Conservation (phyloP, 2,888 invertebrate species). For the Acrobasis repandana region DNA sequence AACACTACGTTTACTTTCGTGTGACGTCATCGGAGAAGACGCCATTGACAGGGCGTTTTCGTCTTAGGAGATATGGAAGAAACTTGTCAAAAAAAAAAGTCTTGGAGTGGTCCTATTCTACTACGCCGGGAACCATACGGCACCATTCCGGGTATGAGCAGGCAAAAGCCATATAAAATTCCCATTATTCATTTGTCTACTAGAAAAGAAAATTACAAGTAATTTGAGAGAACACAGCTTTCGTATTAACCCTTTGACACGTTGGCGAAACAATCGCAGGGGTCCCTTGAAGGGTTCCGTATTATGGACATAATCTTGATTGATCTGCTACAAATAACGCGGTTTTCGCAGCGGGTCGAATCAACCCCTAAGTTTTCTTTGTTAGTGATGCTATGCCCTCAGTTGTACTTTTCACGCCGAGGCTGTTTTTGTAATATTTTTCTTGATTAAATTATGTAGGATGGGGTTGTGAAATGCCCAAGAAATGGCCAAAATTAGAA, state of each 20-base stretch:
- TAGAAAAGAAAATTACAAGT: slow-evolving; percentile 16
- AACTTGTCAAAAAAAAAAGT: too few species aligned
- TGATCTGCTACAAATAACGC: slow-evolving; percentile 77
- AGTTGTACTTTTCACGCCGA: slow-evolving; percentile 48
- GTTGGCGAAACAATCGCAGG: slow-evolving; percentile 70
- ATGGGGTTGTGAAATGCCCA: slow-evolving; percentile 23
- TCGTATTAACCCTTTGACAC: slow-evolving; percentile 64
- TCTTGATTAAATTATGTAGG: not conserved
- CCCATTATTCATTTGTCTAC: not conserved
- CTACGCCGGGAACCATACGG: too few species aligned
- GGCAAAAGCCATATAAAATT: not conserved
- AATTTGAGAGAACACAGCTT: slow-evolving; percentile 39
- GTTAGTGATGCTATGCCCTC: slow-evolving; percentile 36
- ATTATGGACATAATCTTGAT: slow-evolving; percentile 79
- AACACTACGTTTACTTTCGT: too few species aligned
- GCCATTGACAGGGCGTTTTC: too few species aligned
- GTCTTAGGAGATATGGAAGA: too few species aligned
- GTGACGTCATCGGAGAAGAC: too few species aligned
- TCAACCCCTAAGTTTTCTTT: slow-evolving; percentile 46
- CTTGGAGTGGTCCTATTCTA: too few species aligned
- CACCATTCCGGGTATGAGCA: too few species aligned
- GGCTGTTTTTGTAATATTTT: slow-evolving; percentile 3
- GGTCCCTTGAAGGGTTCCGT: slow-evolving; percentile 59
- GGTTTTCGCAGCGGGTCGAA: slow-evolving; percentile 54
- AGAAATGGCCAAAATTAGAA: too few species aligned